These are phyloP conservation scores for Mesocricetus auratus DNA, from an alignment of 2,113 vertebrate species.

Conservation along the genomic window DNA sequence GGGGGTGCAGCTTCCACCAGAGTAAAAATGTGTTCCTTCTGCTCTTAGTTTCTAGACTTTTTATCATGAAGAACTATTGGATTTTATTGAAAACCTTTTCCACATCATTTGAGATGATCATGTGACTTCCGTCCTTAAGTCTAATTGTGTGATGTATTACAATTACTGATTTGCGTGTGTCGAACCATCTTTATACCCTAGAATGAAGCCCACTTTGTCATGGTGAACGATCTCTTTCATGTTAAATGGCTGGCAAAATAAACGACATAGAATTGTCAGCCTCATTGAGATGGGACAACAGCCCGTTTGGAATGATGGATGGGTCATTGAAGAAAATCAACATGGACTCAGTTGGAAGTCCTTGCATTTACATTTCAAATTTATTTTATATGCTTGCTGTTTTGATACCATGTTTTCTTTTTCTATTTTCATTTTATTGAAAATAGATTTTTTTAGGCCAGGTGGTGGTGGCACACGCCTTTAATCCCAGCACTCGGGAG, in stretches of 20 bases:
- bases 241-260: not conserved
- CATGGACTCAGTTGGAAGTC: not conserved
- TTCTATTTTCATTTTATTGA: not conserved
- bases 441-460: not conserved
- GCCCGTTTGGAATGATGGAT: not conserved
- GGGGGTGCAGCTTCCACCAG: too few relatives aligned
- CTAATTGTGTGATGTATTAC: not conserved
- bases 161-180: not conserved
- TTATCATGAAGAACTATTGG: not conserved
- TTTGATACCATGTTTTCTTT: slow-evolving; percentile 9
- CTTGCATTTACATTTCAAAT: not conserved
- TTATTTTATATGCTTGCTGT: not conserved
- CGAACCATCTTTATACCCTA: not conserved
- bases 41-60: not conserved
- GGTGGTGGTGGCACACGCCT: too few relatives aligned
- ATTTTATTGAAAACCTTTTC: not conserved
- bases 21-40: not conserved
- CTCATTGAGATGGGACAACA: not conserved
- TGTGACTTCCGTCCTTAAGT: not conserved
- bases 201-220: not conserved
- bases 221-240: not conserved
- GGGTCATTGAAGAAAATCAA: not conserved
- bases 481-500: too few relatives aligned
- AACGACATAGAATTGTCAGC: not conserved
- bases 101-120: not conserved